Conservation (phyloP, 2,797 vertebrate genomes). For the Lacerta viridis region DNA sequence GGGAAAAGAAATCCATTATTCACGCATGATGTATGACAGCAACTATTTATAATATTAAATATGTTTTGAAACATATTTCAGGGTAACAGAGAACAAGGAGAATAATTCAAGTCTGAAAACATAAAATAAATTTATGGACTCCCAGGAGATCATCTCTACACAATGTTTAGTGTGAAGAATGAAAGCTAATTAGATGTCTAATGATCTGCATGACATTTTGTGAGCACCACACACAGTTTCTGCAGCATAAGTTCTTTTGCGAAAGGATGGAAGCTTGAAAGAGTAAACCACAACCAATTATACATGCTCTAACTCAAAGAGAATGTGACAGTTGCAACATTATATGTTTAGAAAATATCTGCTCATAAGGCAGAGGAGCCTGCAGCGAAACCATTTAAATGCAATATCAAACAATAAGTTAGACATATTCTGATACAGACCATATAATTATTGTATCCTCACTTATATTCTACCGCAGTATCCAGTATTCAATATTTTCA, state of each 20-base stretch:
- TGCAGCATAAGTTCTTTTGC: slow-evolving; percentile 20
- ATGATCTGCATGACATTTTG: slow-evolving; percentile 46
- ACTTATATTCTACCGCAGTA: slow-evolving; percentile 15
- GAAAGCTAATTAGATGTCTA: slow-evolving; percentile 31
- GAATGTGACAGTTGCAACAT: neutral
- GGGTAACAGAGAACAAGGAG: slow-evolving; percentile 1
- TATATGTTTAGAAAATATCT: slow-evolving; percentile 64
- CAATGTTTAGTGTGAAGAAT: slow-evolving; percentile 31
- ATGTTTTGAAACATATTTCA: slow-evolving; percentile 7
- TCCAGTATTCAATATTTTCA: slow-evolving; percentile 20
- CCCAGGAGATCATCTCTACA: slow-evolving; percentile 9
- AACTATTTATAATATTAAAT: neutral
- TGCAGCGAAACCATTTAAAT: slow-evolving; percentile 45
- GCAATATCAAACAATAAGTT: slow-evolving; percentile 11
- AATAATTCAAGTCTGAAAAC: slow-evolving; percentile 20
- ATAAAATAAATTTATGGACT: slow-evolving; percentile 4
- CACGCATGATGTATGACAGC: neutral
- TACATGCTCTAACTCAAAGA: slow-evolving; percentile 38
- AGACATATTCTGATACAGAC: neutral
- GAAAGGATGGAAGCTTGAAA: slow-evolving; percentile 30
- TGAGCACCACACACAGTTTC: slow-evolving; percentile 25
- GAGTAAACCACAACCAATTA: neutral
- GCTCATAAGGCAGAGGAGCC: slow-evolving; percentile 47
- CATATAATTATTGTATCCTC: neutral
- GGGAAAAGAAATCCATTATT: neutral